Conservation (phyloP, 1,140 invertebrate genomes). For the Cherax quadricarinatus region DNA sequence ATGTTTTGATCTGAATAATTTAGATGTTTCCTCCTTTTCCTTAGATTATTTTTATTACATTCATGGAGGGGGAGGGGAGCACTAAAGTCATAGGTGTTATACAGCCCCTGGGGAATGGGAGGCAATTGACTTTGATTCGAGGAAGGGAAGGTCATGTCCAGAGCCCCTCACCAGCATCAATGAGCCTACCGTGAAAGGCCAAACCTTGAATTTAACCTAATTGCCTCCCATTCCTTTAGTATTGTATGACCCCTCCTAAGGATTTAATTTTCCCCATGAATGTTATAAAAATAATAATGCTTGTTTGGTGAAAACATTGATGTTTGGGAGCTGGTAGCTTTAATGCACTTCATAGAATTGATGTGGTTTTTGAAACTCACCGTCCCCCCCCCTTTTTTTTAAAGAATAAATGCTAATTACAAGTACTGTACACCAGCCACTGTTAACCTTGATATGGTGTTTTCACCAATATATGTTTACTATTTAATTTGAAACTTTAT, state of each 20-base stretch:
- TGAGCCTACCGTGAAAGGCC: too few relatives aligned
- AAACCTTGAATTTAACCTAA: too few relatives aligned
- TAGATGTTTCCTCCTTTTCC: too few relatives aligned
- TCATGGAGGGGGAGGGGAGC: too few relatives aligned
- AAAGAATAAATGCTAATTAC: neutral
- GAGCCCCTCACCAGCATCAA: too few relatives aligned
- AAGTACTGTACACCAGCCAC: neutral
- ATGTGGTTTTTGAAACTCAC: neutral
- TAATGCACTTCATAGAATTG: neutral
- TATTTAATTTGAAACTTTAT: neutral
- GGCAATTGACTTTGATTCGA: too few relatives aligned
- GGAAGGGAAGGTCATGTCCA: too few relatives aligned
- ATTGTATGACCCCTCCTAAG: neutral
- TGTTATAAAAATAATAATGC: neutral
- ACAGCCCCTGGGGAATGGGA: too few relatives aligned
- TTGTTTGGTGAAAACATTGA: neutral
- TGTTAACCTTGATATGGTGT: neutral
- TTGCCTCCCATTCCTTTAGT: neutral
- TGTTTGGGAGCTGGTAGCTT: neutral
- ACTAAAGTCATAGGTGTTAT: too few relatives aligned
- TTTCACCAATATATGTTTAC: neutral
- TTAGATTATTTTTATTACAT: conserved; percentile 1
- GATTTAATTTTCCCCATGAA: neutral
- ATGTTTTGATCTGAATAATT: too few relatives aligned
- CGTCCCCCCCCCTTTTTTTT: neutral